Percentiles rank a stretch among this genome's conserved stretches.
These are phyloP conservation scores for Bombus fervidus DNA, from an alignment of 1,140 invertebrate species.

Conservation along the genomic window DNA sequence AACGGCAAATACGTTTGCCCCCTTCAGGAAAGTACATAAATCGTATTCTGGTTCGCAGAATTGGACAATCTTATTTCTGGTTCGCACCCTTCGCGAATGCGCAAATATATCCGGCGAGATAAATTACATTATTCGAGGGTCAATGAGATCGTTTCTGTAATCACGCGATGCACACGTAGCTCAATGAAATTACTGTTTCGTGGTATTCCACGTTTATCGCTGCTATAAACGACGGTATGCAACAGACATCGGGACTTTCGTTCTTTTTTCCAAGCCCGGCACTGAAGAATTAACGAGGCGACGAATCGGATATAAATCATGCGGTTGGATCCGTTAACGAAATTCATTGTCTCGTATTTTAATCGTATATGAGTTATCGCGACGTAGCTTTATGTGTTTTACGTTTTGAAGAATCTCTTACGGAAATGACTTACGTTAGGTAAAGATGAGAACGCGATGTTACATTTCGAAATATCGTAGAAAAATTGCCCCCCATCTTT, in stretches of 20 bases:
- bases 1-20: not conserved
- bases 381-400: not conserved
- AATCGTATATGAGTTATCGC: not conserved
- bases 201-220: constrained; percentile 49
- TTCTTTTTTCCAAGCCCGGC: not conserved
- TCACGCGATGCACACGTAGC: constrained; percentile 15
- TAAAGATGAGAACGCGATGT: not conserved
- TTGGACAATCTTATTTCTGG: not conserved
- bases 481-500: too few relatives aligned
- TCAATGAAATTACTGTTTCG: constrained; percentile 40
- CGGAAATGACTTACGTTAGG: fast-evolving
- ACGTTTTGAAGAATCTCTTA: not conserved
- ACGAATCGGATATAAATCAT: constrained; percentile 33
- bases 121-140: constrained; percentile 49
- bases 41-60: not conserved
- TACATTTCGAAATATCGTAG: not conserved
- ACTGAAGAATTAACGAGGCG: constrained; percentile 31
- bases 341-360: constrained; percentile 2
- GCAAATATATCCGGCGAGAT: constrained; percentile 18
- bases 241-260: not conserved
- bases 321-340: not conserved
- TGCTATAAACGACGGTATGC: constrained; percentile 28
- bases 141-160: constrained; percentile 35
- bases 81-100: constrained; percentile 1
- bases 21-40: constrained; percentile 16